phyloP scores from a whole-genome alignment of 1,140 invertebrate genomes.

The Drosophila tsacasi region DNA sequence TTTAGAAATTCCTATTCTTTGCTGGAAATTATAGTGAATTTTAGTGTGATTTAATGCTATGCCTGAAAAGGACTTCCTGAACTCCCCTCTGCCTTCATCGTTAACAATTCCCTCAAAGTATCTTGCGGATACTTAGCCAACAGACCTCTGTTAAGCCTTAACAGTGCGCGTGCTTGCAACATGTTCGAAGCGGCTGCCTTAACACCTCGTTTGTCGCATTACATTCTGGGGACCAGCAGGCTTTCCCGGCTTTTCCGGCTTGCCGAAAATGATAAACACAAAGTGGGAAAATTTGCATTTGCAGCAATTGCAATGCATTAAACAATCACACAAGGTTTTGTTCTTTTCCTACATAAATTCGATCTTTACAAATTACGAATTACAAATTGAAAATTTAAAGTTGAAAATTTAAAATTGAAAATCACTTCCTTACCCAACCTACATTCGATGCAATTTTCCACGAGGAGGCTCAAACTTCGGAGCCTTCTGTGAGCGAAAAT shows the following conservation, averaged over 20 bases:
- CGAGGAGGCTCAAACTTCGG: background rate
- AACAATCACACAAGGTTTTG: slow-evolving; percentile 26
- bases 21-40: background rate
- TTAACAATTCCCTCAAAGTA: background rate
- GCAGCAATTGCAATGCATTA: slow-evolving; percentile 37
- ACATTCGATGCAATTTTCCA: slow-evolving; percentile 17
- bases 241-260: slow-evolving; percentile 9
- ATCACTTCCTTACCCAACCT: background rate
- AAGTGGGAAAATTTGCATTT: slow-evolving; percentile 21
- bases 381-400: background rate
- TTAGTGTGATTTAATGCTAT: too few relatives aligned
- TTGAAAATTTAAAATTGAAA: background rate
- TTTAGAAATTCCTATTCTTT: background rate
- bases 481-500: slow-evolving; percentile 48
- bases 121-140: background rate
- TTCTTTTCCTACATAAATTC: background rate
- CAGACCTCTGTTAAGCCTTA: slow-evolving; percentile 19
- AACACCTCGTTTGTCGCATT: background rate
- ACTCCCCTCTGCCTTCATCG: background rate
- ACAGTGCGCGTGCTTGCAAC: slow-evolving; percentile 33
- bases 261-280: slow-evolving; percentile 26
- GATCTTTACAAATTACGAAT: slow-evolving; percentile 4
- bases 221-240: background rate
- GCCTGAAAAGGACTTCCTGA: background rate
- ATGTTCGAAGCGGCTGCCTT: slow-evolving; percentile 22